Conservation (phyloP, 2,113 vertebrate genomes). For the Proteles cristata region DNA sequence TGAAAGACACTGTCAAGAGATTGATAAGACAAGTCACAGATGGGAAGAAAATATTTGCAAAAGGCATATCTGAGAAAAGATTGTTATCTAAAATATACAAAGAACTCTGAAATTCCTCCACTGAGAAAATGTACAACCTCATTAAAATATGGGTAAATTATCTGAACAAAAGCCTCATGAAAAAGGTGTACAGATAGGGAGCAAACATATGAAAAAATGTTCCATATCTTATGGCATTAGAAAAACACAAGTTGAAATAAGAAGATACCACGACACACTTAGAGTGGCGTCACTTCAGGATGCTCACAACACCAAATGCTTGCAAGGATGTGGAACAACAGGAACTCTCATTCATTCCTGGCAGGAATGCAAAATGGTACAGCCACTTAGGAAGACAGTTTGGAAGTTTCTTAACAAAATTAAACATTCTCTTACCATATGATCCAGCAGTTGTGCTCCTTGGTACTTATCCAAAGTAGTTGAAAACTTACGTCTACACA, state of each 20-base stretch:
- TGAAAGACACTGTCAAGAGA: background rate
- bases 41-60: background rate
- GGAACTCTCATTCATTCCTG: background rate
- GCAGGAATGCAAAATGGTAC: background rate
- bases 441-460: background rate
- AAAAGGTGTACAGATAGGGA: background rate
- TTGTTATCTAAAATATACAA: background rate
- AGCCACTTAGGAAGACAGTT: background rate
- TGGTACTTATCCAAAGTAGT: background rate
- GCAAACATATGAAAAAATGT: background rate
- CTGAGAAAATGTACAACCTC: background rate
- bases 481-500: background rate
- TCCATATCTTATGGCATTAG: background rate
- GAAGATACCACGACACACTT: background rate
- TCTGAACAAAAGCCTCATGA: background rate
- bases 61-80: background rate
- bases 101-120: background rate
- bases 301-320: background rate
- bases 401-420: background rate
- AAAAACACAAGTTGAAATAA: background rate
- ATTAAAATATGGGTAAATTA: background rate
- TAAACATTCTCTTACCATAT: background rate
- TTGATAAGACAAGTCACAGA: background rate
- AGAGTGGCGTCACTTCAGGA: background rate
- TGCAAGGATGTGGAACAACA: background rate